Base-by-base conservation (phyloP, 2,888 invertebrate species). In the Epinotia bilunana region DNA sequence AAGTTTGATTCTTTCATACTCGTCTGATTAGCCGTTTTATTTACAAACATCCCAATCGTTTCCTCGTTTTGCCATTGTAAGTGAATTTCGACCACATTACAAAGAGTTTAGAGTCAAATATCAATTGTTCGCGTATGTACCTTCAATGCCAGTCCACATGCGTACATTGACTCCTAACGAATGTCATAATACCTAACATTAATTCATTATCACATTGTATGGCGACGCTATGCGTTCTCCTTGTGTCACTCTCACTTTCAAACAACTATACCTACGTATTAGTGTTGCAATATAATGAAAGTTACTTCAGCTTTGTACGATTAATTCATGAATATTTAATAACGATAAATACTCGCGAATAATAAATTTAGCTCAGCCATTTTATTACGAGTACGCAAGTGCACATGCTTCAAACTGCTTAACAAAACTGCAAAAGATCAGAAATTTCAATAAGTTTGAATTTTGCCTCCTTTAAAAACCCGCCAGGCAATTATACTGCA, bases 201-300 rank as follows among this genome's bases (percentile, higher is more conserved):
- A 69, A 69, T 69, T 69, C 69, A 69, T 69, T 60, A 60, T 28
- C 58, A 69, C 58, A 46, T 58, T 68, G 68, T 68, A 55, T 18
- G 73, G 43, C 61, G 43, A 61, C 61, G 57, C 55, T 61, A 61
- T 67, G 67, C 61, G 60, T 12, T 60, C 62, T 63, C 69, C 46
- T 70, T 64, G 68, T 68, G 62, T 69, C 69, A 74, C 69, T 74
- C 64, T 74, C 74, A 64, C 74, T 70, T 74, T 74, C 69, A 74
- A 69, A 12, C 23, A 57, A 68, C 57, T 58, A 33, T 20, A 61
- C 20, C 49, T 57, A 20, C 9, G 18, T 18, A 12, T 46, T 7
- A 46, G 33, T 62, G 68, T 73, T 64, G 64, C 49, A 63, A 64
- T 49, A 33, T 58, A 23, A 57, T 49, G 69, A 74, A 74, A 74